These are phyloP conservation scores for Neomicropteryx cornuta DNA, from an alignment of 1,140 invertebrate genomes.

Conservation along the genomic window DNA sequence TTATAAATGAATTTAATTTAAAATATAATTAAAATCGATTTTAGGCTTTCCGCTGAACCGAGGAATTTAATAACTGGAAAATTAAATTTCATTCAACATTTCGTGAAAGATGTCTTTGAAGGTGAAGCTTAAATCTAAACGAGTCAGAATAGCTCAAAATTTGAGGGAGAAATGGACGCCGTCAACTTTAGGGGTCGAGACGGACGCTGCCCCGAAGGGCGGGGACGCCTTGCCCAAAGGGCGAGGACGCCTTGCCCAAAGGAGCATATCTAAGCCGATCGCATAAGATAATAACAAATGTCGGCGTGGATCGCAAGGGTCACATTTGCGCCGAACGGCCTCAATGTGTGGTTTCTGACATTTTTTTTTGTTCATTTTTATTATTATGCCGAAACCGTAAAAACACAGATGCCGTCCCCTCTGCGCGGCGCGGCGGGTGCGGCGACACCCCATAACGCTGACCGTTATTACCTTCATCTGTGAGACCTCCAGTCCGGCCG, in stretches of 20 bases:
- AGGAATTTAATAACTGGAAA: no score
- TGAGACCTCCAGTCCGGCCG: no score
- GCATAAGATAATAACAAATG: constrained; percentile 16
- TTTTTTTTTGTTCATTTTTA: constrained; percentile 16
- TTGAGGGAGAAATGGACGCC: no score
- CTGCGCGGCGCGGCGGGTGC: no score
- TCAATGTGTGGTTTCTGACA: constrained; percentile 2
- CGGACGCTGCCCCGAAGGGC: neutral
- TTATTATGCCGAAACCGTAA: constrained; percentile 18
- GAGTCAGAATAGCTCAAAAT: no score
- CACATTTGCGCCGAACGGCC: constrained; percentile 16
- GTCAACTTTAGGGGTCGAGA: no score
- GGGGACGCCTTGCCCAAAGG: neutral
- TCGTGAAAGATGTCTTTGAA: no score
- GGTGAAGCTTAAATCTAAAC: no score
- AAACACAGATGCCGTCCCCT: constrained; percentile 15
- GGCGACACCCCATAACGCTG: constrained; percentile 8
- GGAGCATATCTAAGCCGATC: constrained; percentile 7
- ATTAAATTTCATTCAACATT: no score
- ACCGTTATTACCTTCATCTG: constrained; percentile 17
- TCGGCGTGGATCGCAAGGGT: constrained; percentile 13
- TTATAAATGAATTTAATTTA: no score
- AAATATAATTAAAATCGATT: no score
- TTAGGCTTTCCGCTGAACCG: no score
- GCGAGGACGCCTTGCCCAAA: neutral